A percentile compares a stretch with the other conserved stretches of the same genome.
These are phyloP conservation scores for Lepidocyrtoides sp. DNA, from an alignment of 2,888 invertebrate species.

Conservation along the genomic window DNA sequence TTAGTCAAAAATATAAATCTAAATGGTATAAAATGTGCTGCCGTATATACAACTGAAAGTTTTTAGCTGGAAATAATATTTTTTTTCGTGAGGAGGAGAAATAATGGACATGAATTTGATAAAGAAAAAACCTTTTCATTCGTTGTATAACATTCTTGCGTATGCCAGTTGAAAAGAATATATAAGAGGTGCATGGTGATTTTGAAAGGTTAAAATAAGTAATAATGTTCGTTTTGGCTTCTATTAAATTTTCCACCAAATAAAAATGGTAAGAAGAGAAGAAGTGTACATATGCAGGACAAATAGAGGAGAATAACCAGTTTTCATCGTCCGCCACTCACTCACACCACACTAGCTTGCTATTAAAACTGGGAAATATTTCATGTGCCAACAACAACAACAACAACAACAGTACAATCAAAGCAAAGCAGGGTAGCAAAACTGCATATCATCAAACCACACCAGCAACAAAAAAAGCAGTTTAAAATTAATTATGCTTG, in stretches of 20 bases:
- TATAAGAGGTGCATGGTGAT: not conserved
- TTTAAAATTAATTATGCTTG: slow-evolving; percentile 61
- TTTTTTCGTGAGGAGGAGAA: too few relatives aligned
- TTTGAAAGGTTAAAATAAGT: not conserved
- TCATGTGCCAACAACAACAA: slow-evolving; percentile 9
- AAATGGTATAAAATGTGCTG: not conserved
- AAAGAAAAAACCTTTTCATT: too few relatives aligned
- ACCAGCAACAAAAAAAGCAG: slow-evolving; percentile 59
- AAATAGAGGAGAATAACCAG: slow-evolving; percentile 50
- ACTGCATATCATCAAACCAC: slow-evolving; percentile 4
- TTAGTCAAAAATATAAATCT: slow-evolving; percentile 5
- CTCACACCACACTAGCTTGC: slow-evolving; percentile 36
- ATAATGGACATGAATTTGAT: too few relatives aligned
- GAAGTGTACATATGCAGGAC: slow-evolving; percentile 2
- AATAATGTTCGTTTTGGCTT: not conserved
- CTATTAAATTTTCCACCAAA: not conserved
- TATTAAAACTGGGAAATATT: slow-evolving; percentile 41
- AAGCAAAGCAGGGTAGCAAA: slow-evolving; percentile 46
- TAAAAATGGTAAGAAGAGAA: slow-evolving; percentile 2
- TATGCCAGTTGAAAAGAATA: not conserved
- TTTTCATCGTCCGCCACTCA: slow-evolving; percentile 38
- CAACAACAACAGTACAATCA: too few relatives aligned
- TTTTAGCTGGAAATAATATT: too few relatives aligned
- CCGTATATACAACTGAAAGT: too few relatives aligned
- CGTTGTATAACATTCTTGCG: too few relatives aligned